Evolutionary conservation across 2,888 invertebrate species (phyloP), one percentile per base, ranked within the genome.

Genomic region (Acronicta aceris): DNA sequence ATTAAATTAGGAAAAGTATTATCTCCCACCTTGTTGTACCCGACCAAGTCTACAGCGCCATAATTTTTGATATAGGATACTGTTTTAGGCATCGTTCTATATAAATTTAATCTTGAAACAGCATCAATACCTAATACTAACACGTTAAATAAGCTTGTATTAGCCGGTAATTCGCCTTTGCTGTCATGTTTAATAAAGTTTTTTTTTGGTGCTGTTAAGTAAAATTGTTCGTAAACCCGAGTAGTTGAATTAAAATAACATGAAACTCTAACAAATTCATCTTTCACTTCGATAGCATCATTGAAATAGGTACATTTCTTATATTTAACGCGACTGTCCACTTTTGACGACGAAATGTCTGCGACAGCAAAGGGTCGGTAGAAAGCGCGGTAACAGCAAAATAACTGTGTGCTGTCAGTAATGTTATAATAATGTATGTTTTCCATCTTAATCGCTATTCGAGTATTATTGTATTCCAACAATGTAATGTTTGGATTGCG

Each of bases 21-120:
- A 87, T 99, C 98, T 1, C 96, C 99, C 3, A 99, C 97, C 95
- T 99, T 99, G 84, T 97, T 98, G 87, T 98, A 98, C 2, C 98
- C 99, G 68, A 96, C 88, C 83, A 99, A 94, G 83, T 98, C 98
- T 47, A 97, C 95, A 25, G 96, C 96, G 5, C 95, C 95, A 59
- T 97, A 89, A 13, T 95, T 88, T 54, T 95, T 92, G 49, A 98
- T 90, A 74, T 95, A 95, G 1, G 93, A 83, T 13, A 95, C 89
- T 0, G 97, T 97, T 78, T 95, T 95, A 0, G 97, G 97, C 97
- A 98, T 97, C 78, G 97, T 97, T 30, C 98, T 95, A 66, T 97
- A 96, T 74, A 98, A 97, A 88, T 98, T 98, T 65, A 98, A 91
- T 74, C 98, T 95, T 0, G 98, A 98, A 30, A 98, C 96, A 10